A percentile compares a stretch with the other conserved stretches of the same genome.
These are phyloP conservation scores for Chrysolina haemoptera DNA, from an alignment of 2,888 invertebrate species.

Conservation along the genomic window DNA sequence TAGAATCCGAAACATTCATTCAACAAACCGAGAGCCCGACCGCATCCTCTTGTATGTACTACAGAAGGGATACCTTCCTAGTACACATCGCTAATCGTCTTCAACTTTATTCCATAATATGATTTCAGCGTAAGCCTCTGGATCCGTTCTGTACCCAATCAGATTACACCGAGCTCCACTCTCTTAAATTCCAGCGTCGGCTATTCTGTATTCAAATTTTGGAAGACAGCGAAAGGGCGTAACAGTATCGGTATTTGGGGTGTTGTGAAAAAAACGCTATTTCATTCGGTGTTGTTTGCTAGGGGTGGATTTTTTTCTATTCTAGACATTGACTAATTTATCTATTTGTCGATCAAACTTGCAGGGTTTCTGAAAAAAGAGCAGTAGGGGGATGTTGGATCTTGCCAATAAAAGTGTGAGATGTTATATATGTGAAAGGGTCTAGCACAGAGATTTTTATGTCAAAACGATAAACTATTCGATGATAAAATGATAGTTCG, in stretches of 20 bases:
- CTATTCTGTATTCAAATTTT: slow-evolving; percentile 30
- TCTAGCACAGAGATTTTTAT: too few relatives aligned
- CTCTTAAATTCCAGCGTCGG: background rate
- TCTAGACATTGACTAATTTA: background rate
- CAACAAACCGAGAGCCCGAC: background rate
- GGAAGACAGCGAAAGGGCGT: slow-evolving; percentile 38
- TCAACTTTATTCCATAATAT: slow-evolving; percentile 11
- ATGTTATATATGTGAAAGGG: too few relatives aligned
- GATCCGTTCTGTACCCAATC: slow-evolving; percentile 10
- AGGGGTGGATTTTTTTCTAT: slow-evolving; percentile 1
- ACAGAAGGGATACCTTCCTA: slow-evolving; percentile 16
- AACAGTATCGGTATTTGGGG: slow-evolving; percentile 22
- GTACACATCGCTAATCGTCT: slow-evolving; percentile 13
- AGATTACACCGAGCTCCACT: slow-evolving; percentile 8
- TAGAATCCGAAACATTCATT: slow-evolving; percentile 3
- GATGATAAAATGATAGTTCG: too few relatives aligned
- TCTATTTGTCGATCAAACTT: slow-evolving; percentile 2
- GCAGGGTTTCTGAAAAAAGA: background rate
- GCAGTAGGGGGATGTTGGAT: background rate
- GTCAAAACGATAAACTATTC: too few relatives aligned
- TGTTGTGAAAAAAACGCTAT: slow-evolving; percentile 15
- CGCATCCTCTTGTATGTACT: slow-evolving; percentile 14
- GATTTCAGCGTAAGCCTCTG: slow-evolving; percentile 1
- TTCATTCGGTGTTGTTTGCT: slow-evolving; percentile 12
- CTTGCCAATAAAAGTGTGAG: background rate